These are phyloP conservation scores for Conus betulinus DNA, from an alignment of 1,140 invertebrate species.

Conservation along the genomic window DNA sequence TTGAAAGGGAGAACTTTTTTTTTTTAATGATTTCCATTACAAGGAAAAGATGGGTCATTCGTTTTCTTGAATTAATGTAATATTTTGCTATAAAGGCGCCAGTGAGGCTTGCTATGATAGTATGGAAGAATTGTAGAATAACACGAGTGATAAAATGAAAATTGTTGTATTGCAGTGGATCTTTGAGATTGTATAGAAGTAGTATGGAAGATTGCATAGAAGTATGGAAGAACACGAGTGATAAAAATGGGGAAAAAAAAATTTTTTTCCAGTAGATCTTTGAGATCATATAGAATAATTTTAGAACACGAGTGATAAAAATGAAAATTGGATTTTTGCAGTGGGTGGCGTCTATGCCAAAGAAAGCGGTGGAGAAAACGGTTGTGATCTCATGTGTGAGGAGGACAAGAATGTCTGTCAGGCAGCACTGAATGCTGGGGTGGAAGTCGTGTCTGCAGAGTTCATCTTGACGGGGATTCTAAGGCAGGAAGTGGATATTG, in stretches of 20 bases:
- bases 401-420: slow-evolving; percentile 63
- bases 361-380: slow-evolving; percentile 49
- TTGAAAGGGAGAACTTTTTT: background rate
- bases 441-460: slow-evolving; percentile 69
- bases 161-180: too few relatives aligned
- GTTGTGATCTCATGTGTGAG: slow-evolving; percentile 69
- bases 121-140: background rate
- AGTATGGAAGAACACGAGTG: too few relatives aligned
- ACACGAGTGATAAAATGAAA: too few relatives aligned
- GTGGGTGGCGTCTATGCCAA: slow-evolving; percentile 64
- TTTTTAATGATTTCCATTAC: background rate
- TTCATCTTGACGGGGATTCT: slow-evolving; percentile 73
- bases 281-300: too few relatives aligned
- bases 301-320: background rate
- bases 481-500: slow-evolving; percentile 62
- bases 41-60: background rate
- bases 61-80: too few relatives aligned
- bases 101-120: too few relatives aligned
- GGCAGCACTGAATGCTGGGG: slow-evolving; percentile 57
- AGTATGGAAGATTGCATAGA: too few relatives aligned
- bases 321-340: slow-evolving; percentile 40
- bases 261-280: too few relatives aligned
- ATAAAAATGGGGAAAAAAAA: too few relatives aligned
- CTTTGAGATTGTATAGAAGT: too few relatives aligned
- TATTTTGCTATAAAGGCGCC: too few relatives aligned